Conservation (phyloP, 30 jellyfish, hydroid and myxozoan genomes). For the Chironex yamaguchii region DNA sequence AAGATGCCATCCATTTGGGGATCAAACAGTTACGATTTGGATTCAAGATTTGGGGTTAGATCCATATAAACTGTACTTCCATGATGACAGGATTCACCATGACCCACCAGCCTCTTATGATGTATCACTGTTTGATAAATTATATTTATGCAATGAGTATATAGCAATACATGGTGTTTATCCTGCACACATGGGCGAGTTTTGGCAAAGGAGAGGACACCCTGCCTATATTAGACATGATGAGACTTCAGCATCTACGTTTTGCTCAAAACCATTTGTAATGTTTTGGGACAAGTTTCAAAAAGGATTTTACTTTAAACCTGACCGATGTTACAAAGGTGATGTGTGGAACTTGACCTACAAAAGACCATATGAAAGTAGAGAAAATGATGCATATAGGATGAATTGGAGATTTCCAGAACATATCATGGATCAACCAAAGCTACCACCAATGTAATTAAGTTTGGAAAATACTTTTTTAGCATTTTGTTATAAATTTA, state of each 20-base stretch:
- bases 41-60: constrained; percentile 66
- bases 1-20: constrained; percentile 81
- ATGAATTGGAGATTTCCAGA: background rate
- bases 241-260: background rate
- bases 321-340: constrained; percentile 52
- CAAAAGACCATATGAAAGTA: background rate
- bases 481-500: too few species aligned
- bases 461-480: too few species aligned
- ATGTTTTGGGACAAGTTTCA: constrained; percentile 64
- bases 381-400: background rate
- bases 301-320: constrained; percentile 21
- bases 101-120: constrained; percentile 77
- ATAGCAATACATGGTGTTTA: constrained; percentile 79
- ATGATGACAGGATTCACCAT: constrained; percentile 79
- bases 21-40: constrained; percentile 80
- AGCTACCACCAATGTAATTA: background rate
- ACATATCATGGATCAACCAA: background rate
- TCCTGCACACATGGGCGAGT: constrained; percentile 65
- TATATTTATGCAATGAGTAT: constrained; percentile 60
- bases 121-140: constrained; percentile 17
- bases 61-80: constrained; percentile 52
- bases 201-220: constrained; percentile 56
- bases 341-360: constrained; percentile 43
- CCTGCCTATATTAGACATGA: constrained; percentile 1
- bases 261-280: constrained; percentile 27